Evolutionary conservation across 2,113 vertebrate species (phyloP).

Genomic region (Festucalex cinctus): DNA sequence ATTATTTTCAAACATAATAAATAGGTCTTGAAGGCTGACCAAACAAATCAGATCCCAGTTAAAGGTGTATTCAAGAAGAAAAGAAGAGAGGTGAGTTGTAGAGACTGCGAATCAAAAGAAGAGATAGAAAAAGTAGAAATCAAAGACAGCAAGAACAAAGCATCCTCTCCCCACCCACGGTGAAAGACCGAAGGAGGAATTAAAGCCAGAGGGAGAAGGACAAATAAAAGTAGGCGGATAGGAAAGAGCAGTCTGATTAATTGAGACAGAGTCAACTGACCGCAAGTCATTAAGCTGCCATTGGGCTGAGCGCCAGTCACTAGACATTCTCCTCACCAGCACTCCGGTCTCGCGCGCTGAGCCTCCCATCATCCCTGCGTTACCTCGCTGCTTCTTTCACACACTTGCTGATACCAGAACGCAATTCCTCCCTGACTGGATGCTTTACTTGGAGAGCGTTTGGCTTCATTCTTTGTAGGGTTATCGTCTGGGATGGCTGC

Average conservation of each 20-base stretch:
- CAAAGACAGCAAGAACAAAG: constrained; percentile 23
- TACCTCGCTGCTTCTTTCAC: constrained; percentile 48
- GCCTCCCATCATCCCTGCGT: constrained; percentile 47
- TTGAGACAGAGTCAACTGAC: constrained; percentile 74
- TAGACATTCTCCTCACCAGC: constrained; percentile 61
- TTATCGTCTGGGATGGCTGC: constrained; percentile 36
- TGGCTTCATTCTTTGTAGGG: constrained; percentile 55
- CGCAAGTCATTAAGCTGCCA: constrained; percentile 71
- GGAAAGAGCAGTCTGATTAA: constrained; percentile 69
- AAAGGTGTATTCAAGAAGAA: constrained; percentile 20
- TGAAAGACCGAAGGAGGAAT: constrained; percentile 36
- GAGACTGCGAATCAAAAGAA: constrained; percentile 19
- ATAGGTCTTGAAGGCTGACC: constrained; percentile 1
- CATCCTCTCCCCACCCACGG: constrained; percentile 19
- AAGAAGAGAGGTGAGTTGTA: constrained; percentile 2
- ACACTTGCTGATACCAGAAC: constrained; percentile 35
- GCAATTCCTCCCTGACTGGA: constrained; percentile 48
- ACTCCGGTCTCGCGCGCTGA: constrained; percentile 35
- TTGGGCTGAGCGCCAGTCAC: constrained; percentile 66
- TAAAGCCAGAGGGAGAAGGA: constrained; percentile 35
- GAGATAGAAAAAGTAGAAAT: constrained; percentile 38
- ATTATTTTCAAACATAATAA: constrained; percentile 9
- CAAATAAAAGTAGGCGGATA: constrained; percentile 18
- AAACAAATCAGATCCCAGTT: constrained; percentile 6
- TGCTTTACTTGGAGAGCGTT: constrained; percentile 37